These are phyloP conservation scores for Stictonetta naevosa DNA, from an alignment of 2,113 vertebrate genomes.

Conservation along the genomic window DNA sequence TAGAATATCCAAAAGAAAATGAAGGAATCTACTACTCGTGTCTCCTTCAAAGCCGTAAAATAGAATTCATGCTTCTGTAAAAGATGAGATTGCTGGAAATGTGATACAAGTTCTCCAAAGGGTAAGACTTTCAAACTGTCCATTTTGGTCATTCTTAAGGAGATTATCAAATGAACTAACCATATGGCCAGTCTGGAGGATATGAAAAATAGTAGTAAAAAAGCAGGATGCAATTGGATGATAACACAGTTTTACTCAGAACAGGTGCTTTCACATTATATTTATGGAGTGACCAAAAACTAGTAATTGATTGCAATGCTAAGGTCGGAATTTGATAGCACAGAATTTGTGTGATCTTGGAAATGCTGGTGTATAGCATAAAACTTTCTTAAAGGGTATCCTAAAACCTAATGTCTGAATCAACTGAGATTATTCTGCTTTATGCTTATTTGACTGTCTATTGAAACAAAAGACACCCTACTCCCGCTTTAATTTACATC, in stretches of 20 bases:
- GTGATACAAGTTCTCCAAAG: not conserved
- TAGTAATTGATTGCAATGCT: not conserved
- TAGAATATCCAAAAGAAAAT: not conserved
- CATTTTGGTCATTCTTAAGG: conserved; percentile 10
- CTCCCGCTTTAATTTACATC: not conserved
- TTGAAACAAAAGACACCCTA: too few relatives aligned
- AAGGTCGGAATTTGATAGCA: not conserved
- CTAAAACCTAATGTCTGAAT: not conserved
- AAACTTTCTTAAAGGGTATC: not conserved
- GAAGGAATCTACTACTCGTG: not conserved
- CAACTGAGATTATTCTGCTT: not conserved
- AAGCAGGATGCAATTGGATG: conserved; percentile 18
- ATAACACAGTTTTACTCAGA: conserved; percentile 14
- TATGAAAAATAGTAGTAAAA: conserved; percentile 34
- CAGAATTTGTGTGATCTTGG: not conserved
- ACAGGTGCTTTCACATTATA: not conserved
- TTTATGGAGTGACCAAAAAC: not conserved
- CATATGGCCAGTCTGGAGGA: conserved; percentile 42
- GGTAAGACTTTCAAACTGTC: not conserved
- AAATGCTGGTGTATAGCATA: not conserved
- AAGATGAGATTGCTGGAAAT: not conserved
- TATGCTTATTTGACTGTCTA: not conserved
- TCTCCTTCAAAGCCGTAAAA: not conserved
- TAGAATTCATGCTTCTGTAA: not conserved
- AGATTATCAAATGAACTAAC: conserved; percentile 7